Evolutionary conservation across 2,113 vertebrate species (phyloP).

Genomic region (Cyprinus carpio): DNA sequence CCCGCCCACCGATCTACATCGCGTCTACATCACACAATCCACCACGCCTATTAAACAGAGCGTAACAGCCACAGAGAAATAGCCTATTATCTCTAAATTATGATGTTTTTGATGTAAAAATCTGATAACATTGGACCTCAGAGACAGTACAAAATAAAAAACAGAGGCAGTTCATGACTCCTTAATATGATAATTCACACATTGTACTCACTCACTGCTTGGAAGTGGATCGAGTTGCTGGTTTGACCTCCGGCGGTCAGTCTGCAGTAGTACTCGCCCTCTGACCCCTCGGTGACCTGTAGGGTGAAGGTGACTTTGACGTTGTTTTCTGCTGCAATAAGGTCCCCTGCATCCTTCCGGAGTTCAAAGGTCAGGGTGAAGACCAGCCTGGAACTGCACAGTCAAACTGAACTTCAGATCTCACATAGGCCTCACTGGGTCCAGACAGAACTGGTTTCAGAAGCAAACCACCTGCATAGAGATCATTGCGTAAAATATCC

Average conservation of each 20-base stretch:
- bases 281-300: conserved; percentile 51
- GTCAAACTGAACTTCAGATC: conserved; percentile 52
- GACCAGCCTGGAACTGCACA: conserved; percentile 53
- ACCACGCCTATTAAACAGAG: no score
- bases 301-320: conserved; percentile 51
- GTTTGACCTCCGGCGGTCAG: conserved; percentile 31
- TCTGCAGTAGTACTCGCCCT: conserved; percentile 68
- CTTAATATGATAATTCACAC: no score
- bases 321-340: neutral
- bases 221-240: conserved; percentile 67
- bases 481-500: neutral
- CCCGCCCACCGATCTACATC: no score
- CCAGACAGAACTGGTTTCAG: conserved; percentile 63
- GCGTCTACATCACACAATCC: no score
- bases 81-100: no score
- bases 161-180: no score
- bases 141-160: no score
- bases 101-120: no score
- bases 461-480: conserved; percentile 57
- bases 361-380: conserved; percentile 64
- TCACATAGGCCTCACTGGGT: conserved; percentile 65
- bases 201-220: conserved; percentile 72
- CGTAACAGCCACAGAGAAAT: no score
- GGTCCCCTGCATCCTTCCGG: conserved; percentile 25
- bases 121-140: no score